Percentiles rank a stretch among this genome's conserved stretches.
phyloP scores from a whole-genome alignment of 1,140 invertebrate species.

The Ostrea edulis region DNA sequence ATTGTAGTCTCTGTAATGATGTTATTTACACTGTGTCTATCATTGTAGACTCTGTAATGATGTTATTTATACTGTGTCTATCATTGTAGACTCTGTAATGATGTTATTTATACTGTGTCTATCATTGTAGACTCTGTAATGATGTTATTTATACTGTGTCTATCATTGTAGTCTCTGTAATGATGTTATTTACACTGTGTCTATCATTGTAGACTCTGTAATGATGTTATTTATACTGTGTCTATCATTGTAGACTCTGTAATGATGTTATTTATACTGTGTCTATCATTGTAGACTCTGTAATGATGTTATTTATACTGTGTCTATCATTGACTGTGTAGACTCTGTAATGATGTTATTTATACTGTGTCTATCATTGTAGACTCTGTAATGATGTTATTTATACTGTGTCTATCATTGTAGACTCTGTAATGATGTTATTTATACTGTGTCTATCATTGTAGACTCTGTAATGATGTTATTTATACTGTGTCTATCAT shows the following conservation, averaged over 20 bases:
- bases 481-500: not conserved
- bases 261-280: not conserved
- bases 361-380: not conserved
- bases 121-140: not conserved
- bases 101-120: not conserved
- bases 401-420: not conserved
- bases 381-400: not conserved
- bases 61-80: not conserved
- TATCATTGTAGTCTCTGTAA: not conserved
- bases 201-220: not conserved
- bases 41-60: not conserved
- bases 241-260: not conserved
- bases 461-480: not conserved
- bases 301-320: not conserved
- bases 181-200: not conserved
- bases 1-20: not conserved
- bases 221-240: not conserved
- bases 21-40: not conserved
- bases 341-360: not conserved
- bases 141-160: not conserved
- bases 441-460: not conserved
- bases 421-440: not conserved
- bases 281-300: not conserved
- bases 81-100: slow-evolving; percentile 1
- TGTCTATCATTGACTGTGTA: not conserved